phyloP scores from a whole-genome alignment of 2,888 invertebrate species.

The Synanthedon tipuliformis region DNA sequence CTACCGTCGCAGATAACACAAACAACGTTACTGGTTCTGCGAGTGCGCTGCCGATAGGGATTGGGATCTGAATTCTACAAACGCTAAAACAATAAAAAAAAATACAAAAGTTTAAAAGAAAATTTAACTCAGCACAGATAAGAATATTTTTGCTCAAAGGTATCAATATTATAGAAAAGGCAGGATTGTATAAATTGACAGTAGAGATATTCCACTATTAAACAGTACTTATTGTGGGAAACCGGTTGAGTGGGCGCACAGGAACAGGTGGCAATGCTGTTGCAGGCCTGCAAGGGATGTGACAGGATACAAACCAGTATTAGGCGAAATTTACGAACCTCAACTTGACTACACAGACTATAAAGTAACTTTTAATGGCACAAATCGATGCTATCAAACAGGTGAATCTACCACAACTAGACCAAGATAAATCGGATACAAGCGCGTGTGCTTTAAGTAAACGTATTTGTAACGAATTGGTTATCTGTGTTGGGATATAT shows the following conservation, averaged over 20 bases:
- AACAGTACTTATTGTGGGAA: not conserved
- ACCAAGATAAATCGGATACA: constrained; percentile 33
- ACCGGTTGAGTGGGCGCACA: constrained; percentile 25
- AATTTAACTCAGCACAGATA: no score
- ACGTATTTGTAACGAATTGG: constrained; percentile 25
- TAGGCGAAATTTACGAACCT: constrained; percentile 47
- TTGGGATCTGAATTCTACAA: no score
- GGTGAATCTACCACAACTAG: constrained; percentile 31
- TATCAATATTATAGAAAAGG: no score
- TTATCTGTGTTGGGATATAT: constrained; percentile 9
- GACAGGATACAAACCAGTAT: constrained; percentile 46
- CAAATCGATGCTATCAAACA: constrained; percentile 46
- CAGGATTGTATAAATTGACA: not conserved
- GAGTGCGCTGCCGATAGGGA: no score
- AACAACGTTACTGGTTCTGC: no score
- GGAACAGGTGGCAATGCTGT: constrained; percentile 37
- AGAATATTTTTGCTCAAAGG: no score
- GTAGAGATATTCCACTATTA: not conserved
- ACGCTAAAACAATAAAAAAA: no score
- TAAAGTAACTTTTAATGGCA: constrained; percentile 45
- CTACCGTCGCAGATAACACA: no score
- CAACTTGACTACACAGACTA: constrained; percentile 22
- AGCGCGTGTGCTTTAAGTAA: constrained; percentile 24
- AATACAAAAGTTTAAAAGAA: no score
- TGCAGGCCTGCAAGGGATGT: constrained; percentile 36